phyloP scores from a whole-genome alignment of 2,113 vertebrate genomes.

The Artemisiospiza belli region DNA sequence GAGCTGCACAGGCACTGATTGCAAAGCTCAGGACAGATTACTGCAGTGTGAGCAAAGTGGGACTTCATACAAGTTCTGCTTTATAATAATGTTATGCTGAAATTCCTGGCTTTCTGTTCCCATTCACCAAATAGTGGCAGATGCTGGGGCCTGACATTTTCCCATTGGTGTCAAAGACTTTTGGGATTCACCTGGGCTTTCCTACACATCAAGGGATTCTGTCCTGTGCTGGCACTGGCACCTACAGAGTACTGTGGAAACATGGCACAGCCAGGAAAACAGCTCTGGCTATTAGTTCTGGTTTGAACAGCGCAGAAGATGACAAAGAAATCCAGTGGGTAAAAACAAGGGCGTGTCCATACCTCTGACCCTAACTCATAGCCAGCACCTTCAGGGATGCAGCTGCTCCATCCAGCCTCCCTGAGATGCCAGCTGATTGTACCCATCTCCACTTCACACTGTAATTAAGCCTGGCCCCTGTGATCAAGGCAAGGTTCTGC shows the following conservation, averaged over 20 bases:
- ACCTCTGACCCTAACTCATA: neutral
- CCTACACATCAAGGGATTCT: fast-evolving
- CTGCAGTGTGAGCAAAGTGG: neutral
- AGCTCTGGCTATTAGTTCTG: neutral
- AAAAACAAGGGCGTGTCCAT: neutral
- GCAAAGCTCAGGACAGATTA: neutral
- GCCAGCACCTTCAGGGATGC: neutral
- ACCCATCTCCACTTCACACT: neutral
- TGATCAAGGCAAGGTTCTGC: neutral
- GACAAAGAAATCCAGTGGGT: neutral
- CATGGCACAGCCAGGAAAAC: neutral
- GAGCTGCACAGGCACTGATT: neutral
- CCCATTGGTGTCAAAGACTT: neutral
- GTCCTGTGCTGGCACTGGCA: fast-evolving
- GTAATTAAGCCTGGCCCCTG: neutral
- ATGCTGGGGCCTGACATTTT: neutral
- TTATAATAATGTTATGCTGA: neutral
- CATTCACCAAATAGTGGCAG: neutral
- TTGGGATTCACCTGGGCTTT: neutral
- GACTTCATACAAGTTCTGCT: neutral
- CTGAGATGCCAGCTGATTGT: neutral
- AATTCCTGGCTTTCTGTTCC: neutral
- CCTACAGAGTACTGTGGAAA: neutral
- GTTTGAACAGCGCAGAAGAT: neutral
- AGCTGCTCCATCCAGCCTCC: neutral